Percentiles rank a stretch among this genome's conserved stretches.
Evolutionary conservation across 1,140 invertebrate genomes (phyloP).

Genomic region (Lepidurus apus): DNA sequence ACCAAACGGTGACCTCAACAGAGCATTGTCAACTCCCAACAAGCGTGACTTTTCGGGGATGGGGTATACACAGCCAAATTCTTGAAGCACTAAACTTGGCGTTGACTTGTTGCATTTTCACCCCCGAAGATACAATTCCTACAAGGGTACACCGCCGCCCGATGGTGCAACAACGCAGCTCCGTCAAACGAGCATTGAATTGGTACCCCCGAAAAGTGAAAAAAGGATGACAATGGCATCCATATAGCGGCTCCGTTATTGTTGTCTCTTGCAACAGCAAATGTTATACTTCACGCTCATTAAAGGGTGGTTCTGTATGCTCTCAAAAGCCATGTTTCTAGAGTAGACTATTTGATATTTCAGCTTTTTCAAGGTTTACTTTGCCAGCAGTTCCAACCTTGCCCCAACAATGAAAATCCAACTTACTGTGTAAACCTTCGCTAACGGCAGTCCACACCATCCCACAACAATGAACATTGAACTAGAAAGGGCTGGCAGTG

Average conservation of each 20-base stretch:
- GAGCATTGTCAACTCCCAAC: constrained; percentile 21
- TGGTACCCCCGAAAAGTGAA: background rate
- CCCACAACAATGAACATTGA: no score
- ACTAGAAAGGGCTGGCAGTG: no score
- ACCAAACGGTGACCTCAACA: constrained; percentile 14
- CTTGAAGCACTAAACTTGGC: background rate
- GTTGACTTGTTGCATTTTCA: background rate
- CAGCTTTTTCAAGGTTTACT: constrained; percentile 4
- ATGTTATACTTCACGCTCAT: background rate
- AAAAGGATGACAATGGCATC: background rate
- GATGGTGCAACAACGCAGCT: background rate
- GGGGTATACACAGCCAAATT: background rate
- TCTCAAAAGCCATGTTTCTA: background rate
- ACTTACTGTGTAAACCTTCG: no score
- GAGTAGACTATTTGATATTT: background rate
- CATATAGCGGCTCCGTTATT: background rate
- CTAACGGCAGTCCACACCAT: no score
- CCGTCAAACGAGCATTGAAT: background rate
- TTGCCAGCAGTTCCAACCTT: background rate
- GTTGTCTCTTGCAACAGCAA: background rate
- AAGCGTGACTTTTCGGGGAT: background rate
- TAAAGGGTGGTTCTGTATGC: background rate
- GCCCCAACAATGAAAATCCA: background rate
- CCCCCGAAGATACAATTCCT: no score
- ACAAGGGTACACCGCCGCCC: background rate